phyloP scores from a whole-genome alignment of 2,888 invertebrate genomes.

The Pristionchus entomophagus region DNA sequence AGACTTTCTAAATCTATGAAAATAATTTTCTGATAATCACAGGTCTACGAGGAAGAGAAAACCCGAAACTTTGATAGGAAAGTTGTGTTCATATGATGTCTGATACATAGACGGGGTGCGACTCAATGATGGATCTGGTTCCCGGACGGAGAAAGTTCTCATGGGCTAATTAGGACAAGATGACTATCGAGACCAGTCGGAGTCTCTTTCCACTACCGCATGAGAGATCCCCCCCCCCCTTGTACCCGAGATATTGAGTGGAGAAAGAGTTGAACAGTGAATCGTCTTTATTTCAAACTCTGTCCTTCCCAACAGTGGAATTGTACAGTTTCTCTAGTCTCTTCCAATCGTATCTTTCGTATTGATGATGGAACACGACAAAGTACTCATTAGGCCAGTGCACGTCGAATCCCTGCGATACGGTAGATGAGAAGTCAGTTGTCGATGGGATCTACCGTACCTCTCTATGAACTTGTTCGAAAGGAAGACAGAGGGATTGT shows the following conservation, averaged over 20 bases:
- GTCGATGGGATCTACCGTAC: constrained; percentile 44
- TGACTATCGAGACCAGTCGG: background rate
- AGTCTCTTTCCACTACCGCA: background rate
- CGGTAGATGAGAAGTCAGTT: background rate
- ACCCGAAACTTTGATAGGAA: no score
- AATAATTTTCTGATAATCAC: no score
- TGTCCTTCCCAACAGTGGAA: background rate
- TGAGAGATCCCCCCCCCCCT: background rate
- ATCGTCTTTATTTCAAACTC: background rate
- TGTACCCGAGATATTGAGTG: background rate
- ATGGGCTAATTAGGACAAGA: constrained; percentile 31
- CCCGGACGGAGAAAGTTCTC: background rate
- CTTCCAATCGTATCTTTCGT: constrained; percentile 67
- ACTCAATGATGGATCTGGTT: background rate
- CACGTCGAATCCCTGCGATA: constrained; percentile 44
- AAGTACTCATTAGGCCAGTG: constrained; percentile 53
- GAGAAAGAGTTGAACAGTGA: background rate
- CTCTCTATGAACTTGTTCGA: constrained; percentile 57
- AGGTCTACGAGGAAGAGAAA: no score
- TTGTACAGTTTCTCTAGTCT: constrained; percentile 60
- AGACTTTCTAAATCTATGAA: no score
- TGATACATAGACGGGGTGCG: background rate
- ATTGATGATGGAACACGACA: constrained; percentile 75
- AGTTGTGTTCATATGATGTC: background rate
- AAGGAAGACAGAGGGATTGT: constrained; percentile 61